Evolutionary conservation across 2,888 invertebrate genomes (phyloP), one percentile per base, ranked within the genome.

Genomic region (Blomia tropicalis): DNA sequence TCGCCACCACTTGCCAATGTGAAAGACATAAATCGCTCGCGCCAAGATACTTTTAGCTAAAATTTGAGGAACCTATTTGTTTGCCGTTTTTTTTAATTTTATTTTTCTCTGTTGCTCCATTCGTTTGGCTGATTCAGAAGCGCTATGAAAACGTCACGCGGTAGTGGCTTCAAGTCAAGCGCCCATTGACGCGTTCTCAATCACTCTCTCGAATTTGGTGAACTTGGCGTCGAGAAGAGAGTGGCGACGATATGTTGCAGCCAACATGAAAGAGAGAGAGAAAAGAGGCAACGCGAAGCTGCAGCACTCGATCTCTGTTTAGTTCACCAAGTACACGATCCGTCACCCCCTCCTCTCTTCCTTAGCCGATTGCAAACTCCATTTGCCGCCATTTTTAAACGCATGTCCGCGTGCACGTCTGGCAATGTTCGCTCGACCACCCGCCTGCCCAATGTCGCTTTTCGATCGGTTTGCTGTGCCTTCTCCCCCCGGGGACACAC

Each of bases 331-430:
- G n/a, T n/a, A n/a, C n/a, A 14, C 51, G 7, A 11, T 47, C 51
- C 51, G 27, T 47, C 51, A 47, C 51, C 51, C 51, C 51, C 51
- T 47, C 51, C 51, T 47, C 51, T 47, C n/a, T n/a, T n/a, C n/a
- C n/a, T n/a, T n/a, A n/a, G n/a, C n/a, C 27, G 7, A 47, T 47
- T 47, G 51, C 51, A 47, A 47, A 47, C 51, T 47, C 11, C 29
- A 29, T 56, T 56, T 56, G 36, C 56, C 56, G 56, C 56, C 56
- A 56, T 56, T 56, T 56, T 56, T 56, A 56, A 56, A 56, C 56
- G 4, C 56, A 36, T 36, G 36, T 27, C n/a, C n/a, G 51, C 41
- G 22, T 30, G 14, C 22, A n/a, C 22, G 14, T 51, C 4, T n/a
- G n/a, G n/a, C n/a, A n/a, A n/a, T n/a, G n/a, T n/a, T n/a, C n/a